A percentile compares a stretch with the other conserved stretches of the same genome.
Conservation (phyloP, 2,888 invertebrate species). For the Hirtodrosophila cameraria region DNA sequence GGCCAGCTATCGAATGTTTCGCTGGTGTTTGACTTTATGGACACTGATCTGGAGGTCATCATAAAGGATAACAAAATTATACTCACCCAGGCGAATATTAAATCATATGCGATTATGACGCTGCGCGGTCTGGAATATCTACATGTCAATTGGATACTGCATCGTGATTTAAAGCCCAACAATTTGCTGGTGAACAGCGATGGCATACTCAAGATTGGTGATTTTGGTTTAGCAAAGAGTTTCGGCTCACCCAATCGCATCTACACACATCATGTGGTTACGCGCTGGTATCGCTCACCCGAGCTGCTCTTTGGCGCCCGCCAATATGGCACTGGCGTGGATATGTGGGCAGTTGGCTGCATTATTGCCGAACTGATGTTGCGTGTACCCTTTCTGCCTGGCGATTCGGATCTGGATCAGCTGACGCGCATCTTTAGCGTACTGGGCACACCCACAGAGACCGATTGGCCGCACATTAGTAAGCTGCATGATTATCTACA, state of each 20-base stretch:
- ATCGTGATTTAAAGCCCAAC: slow-evolving; percentile 99
- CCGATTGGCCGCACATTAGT: slow-evolving; percentile 94
- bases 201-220: slow-evolving; percentile 98
- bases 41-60: slow-evolving; percentile 98
- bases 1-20: slow-evolving; percentile 99
- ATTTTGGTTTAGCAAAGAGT: slow-evolving; percentile 99
- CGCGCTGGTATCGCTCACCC: slow-evolving; percentile 96
- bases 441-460: slow-evolving; percentile 96
- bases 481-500: slow-evolving; percentile 95
- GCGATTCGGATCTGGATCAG: slow-evolving; percentile 98
- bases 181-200: slow-evolving; percentile 96
- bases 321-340: slow-evolving; percentile 97
- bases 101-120: slow-evolving; percentile 97
- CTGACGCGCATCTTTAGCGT: slow-evolving; percentile 97
- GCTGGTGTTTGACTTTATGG: slow-evolving; percentile 99
- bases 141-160: slow-evolving; percentile 97
- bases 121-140: slow-evolving; percentile 96
- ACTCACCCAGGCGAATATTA: slow-evolving; percentile 95
- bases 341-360: slow-evolving; percentile 99
- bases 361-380: slow-evolving; percentile 97
- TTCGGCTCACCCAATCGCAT: slow-evolving; percentile 98
- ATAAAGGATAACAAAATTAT: slow-evolving; percentile 95
- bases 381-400: slow-evolving; percentile 96
- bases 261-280: slow-evolving; percentile 99
- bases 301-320: slow-evolving; percentile 97